phyloP scores from a whole-genome alignment of 2,113 vertebrate species.

The Apodemus sylvaticus region DNA sequence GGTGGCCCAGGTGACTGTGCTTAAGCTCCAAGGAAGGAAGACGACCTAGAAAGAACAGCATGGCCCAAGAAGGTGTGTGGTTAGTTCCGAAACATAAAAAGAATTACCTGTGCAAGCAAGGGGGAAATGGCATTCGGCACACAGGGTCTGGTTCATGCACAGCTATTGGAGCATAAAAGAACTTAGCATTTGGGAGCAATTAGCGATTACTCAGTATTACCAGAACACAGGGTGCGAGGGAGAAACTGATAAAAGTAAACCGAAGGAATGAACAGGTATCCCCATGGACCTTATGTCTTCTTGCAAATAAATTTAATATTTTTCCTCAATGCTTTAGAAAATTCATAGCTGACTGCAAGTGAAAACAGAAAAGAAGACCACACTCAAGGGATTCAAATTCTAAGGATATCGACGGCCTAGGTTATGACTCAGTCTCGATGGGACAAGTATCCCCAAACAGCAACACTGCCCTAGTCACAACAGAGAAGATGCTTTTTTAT shows the following conservation, averaged over 20 bases:
- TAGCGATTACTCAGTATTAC: neutral
- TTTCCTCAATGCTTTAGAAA: neutral
- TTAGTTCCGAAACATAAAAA: too few relatives aligned
- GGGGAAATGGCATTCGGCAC: neutral
- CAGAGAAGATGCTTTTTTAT: neutral
- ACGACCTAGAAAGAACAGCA: neutral
- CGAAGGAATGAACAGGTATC: too few relatives aligned
- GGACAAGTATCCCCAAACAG: neutral
- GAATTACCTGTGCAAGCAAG: neutral
- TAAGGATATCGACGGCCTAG: neutral
- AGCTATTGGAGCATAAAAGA: too few relatives aligned
- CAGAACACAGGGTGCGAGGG: neutral
- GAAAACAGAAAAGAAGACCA: neutral
- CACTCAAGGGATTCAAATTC: neutral
- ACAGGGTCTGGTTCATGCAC: neutral
- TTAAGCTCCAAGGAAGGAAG: neutral
- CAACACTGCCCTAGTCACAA: neutral
- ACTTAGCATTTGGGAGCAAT: neutral
- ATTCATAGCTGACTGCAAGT: neutral
- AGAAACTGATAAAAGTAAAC: neutral
- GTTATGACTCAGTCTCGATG: neutral
- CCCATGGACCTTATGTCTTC: neutral
- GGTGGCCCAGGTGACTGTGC: neutral
- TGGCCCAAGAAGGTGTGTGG: neutral
- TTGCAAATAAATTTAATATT: neutral